A percentile compares a stretch with the other conserved stretches of the same genome.
phyloP scores from a whole-genome alignment of 2,888 invertebrate genomes.

The Raillietiella orientalis region DNA sequence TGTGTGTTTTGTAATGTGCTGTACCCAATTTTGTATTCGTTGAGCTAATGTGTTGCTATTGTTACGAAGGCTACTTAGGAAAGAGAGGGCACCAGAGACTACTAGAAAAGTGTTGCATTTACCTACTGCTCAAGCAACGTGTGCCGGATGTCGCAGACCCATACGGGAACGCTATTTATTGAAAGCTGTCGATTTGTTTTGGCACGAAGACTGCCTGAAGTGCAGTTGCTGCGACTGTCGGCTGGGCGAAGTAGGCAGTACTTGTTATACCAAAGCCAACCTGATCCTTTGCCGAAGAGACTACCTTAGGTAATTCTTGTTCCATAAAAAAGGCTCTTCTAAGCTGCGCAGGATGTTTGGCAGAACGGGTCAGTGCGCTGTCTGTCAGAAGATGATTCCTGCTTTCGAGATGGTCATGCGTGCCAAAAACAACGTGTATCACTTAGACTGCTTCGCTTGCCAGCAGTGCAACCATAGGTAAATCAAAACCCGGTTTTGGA shows the following conservation, averaged over 20 bases:
- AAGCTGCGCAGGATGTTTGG: conserved; percentile 47
- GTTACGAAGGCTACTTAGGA: too few species aligned
- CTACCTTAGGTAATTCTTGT: conserved; percentile 53
- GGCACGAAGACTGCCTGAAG: conserved; percentile 81
- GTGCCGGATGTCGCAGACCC: too few species aligned
- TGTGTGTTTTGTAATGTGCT: too few species aligned
- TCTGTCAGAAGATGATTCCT: conserved; percentile 69
- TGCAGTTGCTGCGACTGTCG: conserved; percentile 74
- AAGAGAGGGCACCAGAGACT: too few species aligned
- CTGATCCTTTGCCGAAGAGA: conserved; percentile 67
- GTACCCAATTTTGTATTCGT: too few species aligned
- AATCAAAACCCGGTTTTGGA: too few species aligned
- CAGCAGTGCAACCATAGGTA: conserved; percentile 80
- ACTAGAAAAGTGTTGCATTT: too few species aligned
- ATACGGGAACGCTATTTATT: conserved; percentile 50
- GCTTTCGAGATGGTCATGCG: conserved; percentile 89
- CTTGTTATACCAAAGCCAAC: conserved; percentile 62
- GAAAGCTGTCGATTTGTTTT: conserved; percentile 56
- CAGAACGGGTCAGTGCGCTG: conserved; percentile 60
- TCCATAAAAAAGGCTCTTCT: too few species aligned
- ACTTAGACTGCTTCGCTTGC: conserved; percentile 76
- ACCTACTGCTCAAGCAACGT: too few species aligned
- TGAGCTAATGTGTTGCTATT: too few species aligned
- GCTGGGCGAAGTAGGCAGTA: conserved; percentile 70
- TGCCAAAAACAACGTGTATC: conserved; percentile 66